Base-by-base conservation (phyloP, 2,797 vertebrate species). In the Anisognathus igniventris region DNA sequence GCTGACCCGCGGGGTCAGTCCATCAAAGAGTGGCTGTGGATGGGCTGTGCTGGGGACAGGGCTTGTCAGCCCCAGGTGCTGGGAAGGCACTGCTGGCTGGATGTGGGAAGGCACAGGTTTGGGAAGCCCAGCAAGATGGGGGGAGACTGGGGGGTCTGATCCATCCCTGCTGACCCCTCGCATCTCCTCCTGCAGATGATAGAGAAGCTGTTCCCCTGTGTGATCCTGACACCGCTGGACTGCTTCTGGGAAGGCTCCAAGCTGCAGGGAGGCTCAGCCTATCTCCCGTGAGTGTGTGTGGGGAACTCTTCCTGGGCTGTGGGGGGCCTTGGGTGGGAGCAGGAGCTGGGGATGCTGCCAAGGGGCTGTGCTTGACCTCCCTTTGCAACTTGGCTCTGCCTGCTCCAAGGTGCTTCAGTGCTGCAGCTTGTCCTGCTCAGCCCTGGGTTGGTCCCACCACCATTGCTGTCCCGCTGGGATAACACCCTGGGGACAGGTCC, bases 211-310 rank as follows among this genome's bases (percentile, higher is more conserved):
- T 99, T 99, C 94, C 99, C 99, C 17, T 99, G 99, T 28, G 99
- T 99, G 98, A 99, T 99, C 96, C 98, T 99, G 97, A 99, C 99
- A 6, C 99, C 99, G 0, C 97, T 99, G 97, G 99, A 99, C 98
- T 99, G 99, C 97, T 99, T 99, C 98, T 99, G 99, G 99, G 99
- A 99, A 96, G 99, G 99, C 40, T 98, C 99, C 97, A 99, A 99
- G 96, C 98, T 99, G 90, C 99, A 99, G 96, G 99, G 99, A 96
- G 99, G 99, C 92, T 99, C 99, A 65, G 99, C 99, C 92, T 99
- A 99, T 96, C 98, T 99, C 97, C 99, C 99, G 99, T 99, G 98
- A 99, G 99, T 98, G 47, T 53, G 99, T 98, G 35, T 16, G 40
- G 84, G 96, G 95, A 93, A 1, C 50, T 24, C 2, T 75, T 75